phyloP scores from a whole-genome alignment of 1,140 invertebrate species.

The Drosophila mojavensis region DNA sequence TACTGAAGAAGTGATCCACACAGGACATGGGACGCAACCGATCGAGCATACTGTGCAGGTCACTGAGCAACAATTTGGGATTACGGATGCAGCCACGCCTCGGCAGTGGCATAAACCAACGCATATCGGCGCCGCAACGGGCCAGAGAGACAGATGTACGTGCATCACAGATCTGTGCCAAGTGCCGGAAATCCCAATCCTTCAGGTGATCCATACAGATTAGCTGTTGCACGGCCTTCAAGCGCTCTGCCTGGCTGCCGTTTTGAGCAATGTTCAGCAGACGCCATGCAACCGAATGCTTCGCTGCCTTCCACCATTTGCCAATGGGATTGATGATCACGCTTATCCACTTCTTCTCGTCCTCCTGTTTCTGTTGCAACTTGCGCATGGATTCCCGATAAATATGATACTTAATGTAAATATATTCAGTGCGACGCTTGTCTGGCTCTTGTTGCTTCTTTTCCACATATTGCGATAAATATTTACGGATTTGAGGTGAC shows the following conservation, averaged over 20 bases:
- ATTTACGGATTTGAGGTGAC: slow-evolving; percentile 64
- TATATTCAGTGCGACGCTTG: slow-evolving; percentile 80
- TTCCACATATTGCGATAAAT: slow-evolving; percentile 66
- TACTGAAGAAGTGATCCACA: slow-evolving; percentile 78
- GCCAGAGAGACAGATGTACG: slow-evolving; percentile 87
- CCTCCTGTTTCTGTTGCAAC: slow-evolving; percentile 73
- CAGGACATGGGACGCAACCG: slow-evolving; percentile 66
- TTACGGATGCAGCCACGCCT: slow-evolving; percentile 76
- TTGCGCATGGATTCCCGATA: slow-evolving; percentile 82
- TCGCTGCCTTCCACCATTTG: slow-evolving; percentile 84
- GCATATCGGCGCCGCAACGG: slow-evolving; percentile 85
- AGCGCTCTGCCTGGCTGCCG: slow-evolving; percentile 80
- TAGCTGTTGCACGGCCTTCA: slow-evolving; percentile 84
- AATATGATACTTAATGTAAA: slow-evolving; percentile 84
- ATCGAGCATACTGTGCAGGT: slow-evolving; percentile 71
- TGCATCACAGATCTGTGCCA: slow-evolving; percentile 88
- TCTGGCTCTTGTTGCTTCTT: slow-evolving; percentile 68
- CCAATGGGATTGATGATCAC: slow-evolving; percentile 83
- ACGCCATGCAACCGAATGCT: slow-evolving; percentile 85
- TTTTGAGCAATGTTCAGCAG: slow-evolving; percentile 84
- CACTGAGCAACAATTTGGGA: slow-evolving; percentile 74
- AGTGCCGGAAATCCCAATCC: slow-evolving; percentile 87
- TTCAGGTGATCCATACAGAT: slow-evolving; percentile 83
- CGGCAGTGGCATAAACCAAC: slow-evolving; percentile 85
- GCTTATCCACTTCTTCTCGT: slow-evolving; percentile 83